Evolutionary conservation across 2,888 invertebrate genomes (phyloP), one percentile per base, ranked within the genome.

Genomic region (Danaus chrysippus): DNA sequence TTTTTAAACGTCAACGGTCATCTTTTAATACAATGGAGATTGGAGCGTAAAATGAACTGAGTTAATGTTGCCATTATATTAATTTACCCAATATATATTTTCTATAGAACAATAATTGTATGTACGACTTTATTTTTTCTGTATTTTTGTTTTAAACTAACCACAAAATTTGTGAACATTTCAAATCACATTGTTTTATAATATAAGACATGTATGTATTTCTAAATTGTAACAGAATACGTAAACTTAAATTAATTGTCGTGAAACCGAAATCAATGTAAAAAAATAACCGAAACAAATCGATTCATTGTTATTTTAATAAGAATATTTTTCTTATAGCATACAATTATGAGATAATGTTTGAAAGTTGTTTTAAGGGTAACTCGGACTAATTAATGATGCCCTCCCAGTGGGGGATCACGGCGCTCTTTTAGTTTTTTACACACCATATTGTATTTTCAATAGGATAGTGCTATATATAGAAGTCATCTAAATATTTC

Each of bases 311-410:
- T 79, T 81, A 71, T 78, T 79, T 70, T 81, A 80, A 77, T 76
- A 79, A 81, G 81, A 77, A 82, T 63, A 65, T 69, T 71, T 85
- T 86, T 80, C 82, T 88, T 87, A 78, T 85, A 84, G 84, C 83
- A 87, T 83, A 88, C 87, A 89, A 89, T 90, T 88, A 89, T 83
- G 79, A 73, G 77, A 78, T 74, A 76, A 79, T 82, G 83, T 17
- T 49, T 82, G n/a, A 78, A 82, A 84, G 82, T 79, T 71, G 73
- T 78, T 81, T 81, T 75, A 75, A 78, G 82, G 84, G 82, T 79
- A 84, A 82, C 77, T 81, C 73, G 74, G 76, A 82, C 87, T 90
- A 89, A 89, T 90, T 90, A 89, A 90, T 90, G 89, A 86, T 84
- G 81, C 79, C 79, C 78, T 81, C 81, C 76, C 83, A 79, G 82